phyloP scores from a whole-genome alignment of 2,797 vertebrate genomes.

The Myripristis murdjan region DNA sequence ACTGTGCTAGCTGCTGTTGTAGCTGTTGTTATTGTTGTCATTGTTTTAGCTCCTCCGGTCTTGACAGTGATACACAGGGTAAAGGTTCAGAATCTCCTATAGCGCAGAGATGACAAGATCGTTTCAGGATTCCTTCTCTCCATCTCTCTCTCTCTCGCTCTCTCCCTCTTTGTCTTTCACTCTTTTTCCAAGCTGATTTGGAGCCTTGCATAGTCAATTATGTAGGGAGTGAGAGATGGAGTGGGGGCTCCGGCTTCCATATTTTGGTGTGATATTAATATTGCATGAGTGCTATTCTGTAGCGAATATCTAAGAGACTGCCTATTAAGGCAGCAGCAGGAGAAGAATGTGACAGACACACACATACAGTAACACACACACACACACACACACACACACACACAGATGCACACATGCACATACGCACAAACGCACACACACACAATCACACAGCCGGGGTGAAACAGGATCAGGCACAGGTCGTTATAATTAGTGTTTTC shows the following conservation, averaged over 20 bases:
- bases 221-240: conserved; percentile 83
- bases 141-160: conserved; percentile 33
- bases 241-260: conserved; percentile 83
- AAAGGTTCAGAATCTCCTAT: conserved; percentile 71
- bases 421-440: too few species aligned
- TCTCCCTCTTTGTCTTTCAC: conserved; percentile 52
- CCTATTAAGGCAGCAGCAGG: conserved; percentile 82
- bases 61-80: conserved; percentile 69
- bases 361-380: too few species aligned
- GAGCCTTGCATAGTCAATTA: conserved; percentile 89
- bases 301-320: conserved; percentile 87
- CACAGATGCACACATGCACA: too few species aligned
- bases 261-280: conserved; percentile 89
- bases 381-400: too few species aligned
- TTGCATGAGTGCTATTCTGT: conserved; percentile 88
- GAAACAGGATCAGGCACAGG: conserved; percentile 69
- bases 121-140: conserved; percentile 60
- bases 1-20: conserved; percentile 49
- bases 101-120: conserved; percentile 69
- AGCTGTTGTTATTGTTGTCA: conserved; percentile 63
- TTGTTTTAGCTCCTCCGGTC: conserved; percentile 60
- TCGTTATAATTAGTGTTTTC: conserved; percentile 82
- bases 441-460: conserved; percentile 56
- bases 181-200: conserved; percentile 81
- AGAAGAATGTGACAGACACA: conserved; percentile 73